Percentiles rank a stretch among this genome's conserved stretches.
These are phyloP conservation scores for Aegithalos caudatus DNA, from an alignment of 2,113 vertebrate species.

Conservation along the genomic window DNA sequence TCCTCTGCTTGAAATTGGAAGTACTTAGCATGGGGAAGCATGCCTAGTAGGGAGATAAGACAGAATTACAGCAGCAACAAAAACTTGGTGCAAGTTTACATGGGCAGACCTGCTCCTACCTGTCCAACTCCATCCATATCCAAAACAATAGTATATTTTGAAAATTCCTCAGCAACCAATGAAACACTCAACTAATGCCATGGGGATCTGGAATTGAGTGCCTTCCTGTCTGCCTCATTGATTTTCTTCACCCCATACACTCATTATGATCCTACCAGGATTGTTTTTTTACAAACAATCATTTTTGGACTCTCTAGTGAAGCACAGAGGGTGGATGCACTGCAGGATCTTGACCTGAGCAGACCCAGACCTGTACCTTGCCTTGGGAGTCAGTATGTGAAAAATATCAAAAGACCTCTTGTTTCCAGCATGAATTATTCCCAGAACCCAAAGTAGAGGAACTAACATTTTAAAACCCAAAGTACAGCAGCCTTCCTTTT, in stretches of 20 bases:
- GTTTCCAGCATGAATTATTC: not conserved
- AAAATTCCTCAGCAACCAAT: not conserved
- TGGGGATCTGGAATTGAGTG: not conserved
- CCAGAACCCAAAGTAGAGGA: not conserved
- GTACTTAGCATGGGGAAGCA: not conserved
- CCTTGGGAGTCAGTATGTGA: not conserved
- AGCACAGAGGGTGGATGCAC: not conserved
- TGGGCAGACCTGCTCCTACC: not conserved
- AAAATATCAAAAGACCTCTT: not conserved
- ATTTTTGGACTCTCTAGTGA: not conserved
- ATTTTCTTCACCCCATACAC: not conserved
- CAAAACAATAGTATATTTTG: not conserved
- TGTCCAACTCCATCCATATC: not conserved
- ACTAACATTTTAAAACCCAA: not conserved
- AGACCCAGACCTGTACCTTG: not conserved
- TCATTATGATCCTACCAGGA: not conserved
- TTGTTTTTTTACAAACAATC: accelerated
- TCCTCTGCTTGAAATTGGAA: not conserved
- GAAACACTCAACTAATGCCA: not conserved
- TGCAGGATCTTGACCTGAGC: not conserved
- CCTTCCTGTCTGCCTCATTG: not conserved
- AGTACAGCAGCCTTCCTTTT: not conserved
- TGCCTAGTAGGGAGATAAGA: not conserved
- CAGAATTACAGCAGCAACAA: not conserved
- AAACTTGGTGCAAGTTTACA: not conserved